These are phyloP conservation scores for Telmatherina bonti DNA, from an alignment of 2,797 vertebrate genomes.

Conservation along the genomic window DNA sequence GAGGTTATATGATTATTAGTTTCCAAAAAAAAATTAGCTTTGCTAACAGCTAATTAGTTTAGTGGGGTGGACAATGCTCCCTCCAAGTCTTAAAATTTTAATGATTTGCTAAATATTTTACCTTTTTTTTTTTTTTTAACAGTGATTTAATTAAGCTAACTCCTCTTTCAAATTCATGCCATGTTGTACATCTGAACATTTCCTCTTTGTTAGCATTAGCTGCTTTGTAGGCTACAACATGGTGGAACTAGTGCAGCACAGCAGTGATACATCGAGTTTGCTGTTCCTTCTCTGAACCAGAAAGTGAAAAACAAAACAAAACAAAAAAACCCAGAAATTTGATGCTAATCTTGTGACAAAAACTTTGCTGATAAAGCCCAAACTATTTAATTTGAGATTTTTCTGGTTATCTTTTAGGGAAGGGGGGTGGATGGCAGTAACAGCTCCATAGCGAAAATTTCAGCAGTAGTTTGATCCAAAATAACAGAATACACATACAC, in stretches of 20 bases:
- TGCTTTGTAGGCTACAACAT: neutral
- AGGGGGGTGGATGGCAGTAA: slow-evolving; percentile 61
- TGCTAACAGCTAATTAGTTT: neutral
- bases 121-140: too few relatives aligned
- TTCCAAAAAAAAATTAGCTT: too few relatives aligned
- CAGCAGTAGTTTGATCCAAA: slow-evolving; percentile 57
- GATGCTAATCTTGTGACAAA: neutral
- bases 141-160: too few relatives aligned
- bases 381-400: neutral
- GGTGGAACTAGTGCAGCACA: neutral
- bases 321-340: neutral
- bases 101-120: too few relatives aligned
- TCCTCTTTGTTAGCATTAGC: neutral
- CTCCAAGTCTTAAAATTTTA: too few relatives aligned
- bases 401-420: neutral
- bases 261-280: neutral
- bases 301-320: too few relatives aligned
- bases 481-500: slow-evolving; percentile 7
- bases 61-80: neutral
- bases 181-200: neutral
- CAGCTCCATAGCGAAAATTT: slow-evolving; percentile 35
- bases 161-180: neutral
- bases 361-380: neutral
- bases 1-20: neutral
- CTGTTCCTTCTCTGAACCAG: neutral